These are phyloP conservation scores for Copidosoma aretas DNA, from an alignment of 2,888 invertebrate species.

Conservation along the genomic window DNA sequence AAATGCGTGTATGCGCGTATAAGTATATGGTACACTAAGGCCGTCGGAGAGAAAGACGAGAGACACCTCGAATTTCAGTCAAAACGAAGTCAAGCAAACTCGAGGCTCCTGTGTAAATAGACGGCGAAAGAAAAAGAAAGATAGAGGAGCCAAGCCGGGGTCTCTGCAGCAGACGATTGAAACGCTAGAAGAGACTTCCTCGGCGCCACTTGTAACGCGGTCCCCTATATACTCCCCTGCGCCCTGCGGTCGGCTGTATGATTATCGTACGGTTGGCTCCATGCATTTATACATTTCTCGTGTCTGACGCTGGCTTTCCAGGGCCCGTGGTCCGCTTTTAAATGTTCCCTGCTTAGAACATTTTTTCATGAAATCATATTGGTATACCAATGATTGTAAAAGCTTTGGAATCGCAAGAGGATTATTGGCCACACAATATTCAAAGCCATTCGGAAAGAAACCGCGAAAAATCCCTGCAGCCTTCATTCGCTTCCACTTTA, in stretches of 20 bases:
- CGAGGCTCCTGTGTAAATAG: slow-evolving; percentile 59
- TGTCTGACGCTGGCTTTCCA: too few species aligned
- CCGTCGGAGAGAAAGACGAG: not conserved
- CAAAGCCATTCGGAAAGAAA: too few species aligned
- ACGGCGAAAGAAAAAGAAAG: slow-evolving; percentile 34
- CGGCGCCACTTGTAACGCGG: slow-evolving; percentile 54
- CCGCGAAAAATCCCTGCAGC: not conserved
- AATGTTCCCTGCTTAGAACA: too few species aligned
- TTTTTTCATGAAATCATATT: too few species aligned
- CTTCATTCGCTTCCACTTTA: not conserved
- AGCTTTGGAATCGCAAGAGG: too few species aligned
- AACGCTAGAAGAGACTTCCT: slow-evolving; percentile 45
- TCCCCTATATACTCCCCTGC: too few species aligned
- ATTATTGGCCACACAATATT: too few species aligned
- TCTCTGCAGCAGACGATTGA: not conserved
- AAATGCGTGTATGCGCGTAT: not conserved
- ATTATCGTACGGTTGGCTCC: too few species aligned
- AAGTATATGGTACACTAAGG: not conserved
- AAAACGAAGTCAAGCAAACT: slow-evolving; percentile 12
- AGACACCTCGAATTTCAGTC: slow-evolving; percentile 36
- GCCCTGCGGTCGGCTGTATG: too few species aligned
- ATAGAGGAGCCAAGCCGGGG: not conserved
- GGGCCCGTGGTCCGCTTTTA: too few species aligned
- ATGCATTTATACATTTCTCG: too few species aligned
- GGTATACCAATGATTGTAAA: too few species aligned